Percentiles rank a stretch among this genome's conserved stretches.
Evolutionary conservation across 2,113 vertebrate species (phyloP).

Genomic region (Sinocyclocheilus anophthalmus): DNA sequence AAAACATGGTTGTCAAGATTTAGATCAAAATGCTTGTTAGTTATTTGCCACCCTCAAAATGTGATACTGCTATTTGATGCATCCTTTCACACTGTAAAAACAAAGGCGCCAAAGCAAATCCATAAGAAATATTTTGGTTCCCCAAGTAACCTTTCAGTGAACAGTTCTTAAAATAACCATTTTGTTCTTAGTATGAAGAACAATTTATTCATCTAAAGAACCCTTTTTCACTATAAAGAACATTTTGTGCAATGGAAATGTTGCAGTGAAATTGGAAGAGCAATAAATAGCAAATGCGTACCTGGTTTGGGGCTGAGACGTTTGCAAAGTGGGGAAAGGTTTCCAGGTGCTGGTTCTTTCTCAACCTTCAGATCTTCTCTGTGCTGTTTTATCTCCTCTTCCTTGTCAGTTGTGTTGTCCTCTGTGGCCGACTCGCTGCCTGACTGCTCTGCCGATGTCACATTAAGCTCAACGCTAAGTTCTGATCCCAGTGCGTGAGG

Average conservation of each 20-base stretch:
- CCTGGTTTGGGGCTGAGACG: conserved; percentile 93
- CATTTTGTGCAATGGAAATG: no score
- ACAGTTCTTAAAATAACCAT: not conserved
- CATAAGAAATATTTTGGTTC: not conserved
- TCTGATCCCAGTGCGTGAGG: conserved; percentile 69
- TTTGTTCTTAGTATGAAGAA: not conserved
- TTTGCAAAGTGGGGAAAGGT: conserved; percentile 83
- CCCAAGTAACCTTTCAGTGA: not conserved
- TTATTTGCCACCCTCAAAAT: not conserved
- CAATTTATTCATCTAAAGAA: not conserved
- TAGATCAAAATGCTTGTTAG: not conserved
- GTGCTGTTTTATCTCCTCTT: conserved; percentile 84
- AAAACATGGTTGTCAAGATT: not conserved
- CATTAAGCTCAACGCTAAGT: conserved; percentile 84
- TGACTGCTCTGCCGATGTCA: conserved; percentile 92
- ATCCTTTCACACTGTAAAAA: not conserved
- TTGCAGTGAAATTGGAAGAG: not conserved
- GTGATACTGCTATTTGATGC: not conserved
- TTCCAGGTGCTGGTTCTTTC: conserved; percentile 79
- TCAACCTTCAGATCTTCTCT: conserved; percentile 84
- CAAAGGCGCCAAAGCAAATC: not conserved
- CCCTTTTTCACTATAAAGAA: not conserved
- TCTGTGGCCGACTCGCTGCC: conserved; percentile 91
- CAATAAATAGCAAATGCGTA: conserved; percentile 54
- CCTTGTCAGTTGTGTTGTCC: conserved; percentile 86